Conservation (phyloP, 2,888 invertebrate genomes). For the Pseudeuparius sepicola region DNA sequence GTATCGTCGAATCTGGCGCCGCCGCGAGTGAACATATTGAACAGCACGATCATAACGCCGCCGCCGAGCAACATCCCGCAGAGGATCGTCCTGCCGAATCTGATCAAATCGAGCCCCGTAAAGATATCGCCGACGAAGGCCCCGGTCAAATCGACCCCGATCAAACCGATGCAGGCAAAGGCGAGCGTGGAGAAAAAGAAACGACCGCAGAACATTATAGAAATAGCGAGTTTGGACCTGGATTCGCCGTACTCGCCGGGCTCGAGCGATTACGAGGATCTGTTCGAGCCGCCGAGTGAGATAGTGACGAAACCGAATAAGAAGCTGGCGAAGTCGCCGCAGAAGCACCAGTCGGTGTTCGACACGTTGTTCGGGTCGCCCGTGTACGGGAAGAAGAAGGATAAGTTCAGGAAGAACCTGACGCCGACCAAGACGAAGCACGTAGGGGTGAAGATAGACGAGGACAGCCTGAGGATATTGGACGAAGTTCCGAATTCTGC, state of each 20-base stretch:
- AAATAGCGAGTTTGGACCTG: slow-evolving; percentile 43
- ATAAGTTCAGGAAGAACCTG: slow-evolving; percentile 33
- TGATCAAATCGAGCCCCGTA: slow-evolving; percentile 41
- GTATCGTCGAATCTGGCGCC: slow-evolving; percentile 30
- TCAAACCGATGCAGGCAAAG: slow-evolving; percentile 44
- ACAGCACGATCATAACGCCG: slow-evolving; percentile 33
- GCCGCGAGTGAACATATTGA: slow-evolving; percentile 36
- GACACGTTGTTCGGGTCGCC: slow-evolving; percentile 56
- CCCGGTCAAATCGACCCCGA: slow-evolving; percentile 49
- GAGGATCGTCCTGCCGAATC: slow-evolving; percentile 43
- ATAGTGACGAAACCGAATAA: slow-evolving; percentile 24
- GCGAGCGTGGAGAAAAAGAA: slow-evolving; percentile 18
- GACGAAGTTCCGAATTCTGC: slow-evolving; percentile 89
- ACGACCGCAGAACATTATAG: slow-evolving; percentile 22
- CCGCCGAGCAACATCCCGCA: slow-evolving; percentile 34
- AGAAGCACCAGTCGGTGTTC: slow-evolving; percentile 43
- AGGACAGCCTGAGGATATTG: slow-evolving; percentile 69
- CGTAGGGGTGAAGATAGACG: slow-evolving; percentile 64
- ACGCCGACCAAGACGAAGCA: slow-evolving; percentile 47
- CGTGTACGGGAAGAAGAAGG: slow-evolving; percentile 34
- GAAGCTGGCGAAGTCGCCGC: slow-evolving; percentile 24
- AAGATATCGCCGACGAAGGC: slow-evolving; percentile 44
- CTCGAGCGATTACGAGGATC: slow-evolving; percentile 79
- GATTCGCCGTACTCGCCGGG: slow-evolving; percentile 84
- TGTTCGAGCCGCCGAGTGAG: slow-evolving; percentile 67